A percentile compares a stretch with the other conserved stretches of the same genome.
Evolutionary conservation across 2,888 invertebrate genomes (phyloP).

Genomic region (Tachina grossa): DNA sequence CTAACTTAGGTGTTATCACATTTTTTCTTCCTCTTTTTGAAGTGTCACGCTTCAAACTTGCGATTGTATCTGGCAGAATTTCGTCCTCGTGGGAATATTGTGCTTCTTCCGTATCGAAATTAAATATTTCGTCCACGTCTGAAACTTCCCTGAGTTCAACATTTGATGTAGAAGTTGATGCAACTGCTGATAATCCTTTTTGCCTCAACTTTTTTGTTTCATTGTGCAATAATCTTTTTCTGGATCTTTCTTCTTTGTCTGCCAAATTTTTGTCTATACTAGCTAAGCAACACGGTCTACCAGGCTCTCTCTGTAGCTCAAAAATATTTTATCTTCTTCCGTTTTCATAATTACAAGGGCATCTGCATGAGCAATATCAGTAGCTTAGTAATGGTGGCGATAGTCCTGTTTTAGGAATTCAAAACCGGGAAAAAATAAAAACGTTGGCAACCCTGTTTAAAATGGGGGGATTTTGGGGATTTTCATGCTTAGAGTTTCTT

Average conservation of each 20-base stretch:
- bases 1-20: neutral
- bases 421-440: too few species aligned
- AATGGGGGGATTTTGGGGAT: too few species aligned
- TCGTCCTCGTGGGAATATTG: neutral
- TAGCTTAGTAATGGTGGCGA: too few species aligned
- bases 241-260: slow-evolving; percentile 42
- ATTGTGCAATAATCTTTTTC: neutral
- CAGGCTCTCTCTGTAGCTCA: slow-evolving; percentile 52
- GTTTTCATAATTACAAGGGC: slow-evolving; percentile 71
- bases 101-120: slow-evolving; percentile 14
- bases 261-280: slow-evolving; percentile 45
- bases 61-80: neutral
- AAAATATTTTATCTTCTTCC: slow-evolving; percentile 74
- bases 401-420: too few species aligned
- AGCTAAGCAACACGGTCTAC: slow-evolving; percentile 53
- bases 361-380: slow-evolving; percentile 50
- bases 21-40: slow-evolving; percentile 6
- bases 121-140: slow-evolving; percentile 16
- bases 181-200: too few species aligned
- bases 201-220: neutral
- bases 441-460: too few species aligned
- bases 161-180: slow-evolving; percentile 19
- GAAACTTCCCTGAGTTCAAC: slow-evolving; percentile 18
- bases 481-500: too few species aligned
- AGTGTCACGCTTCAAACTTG: slow-evolving; percentile 2